Conservation (phyloP, 2,113 vertebrate genomes). For the Spea bombifrons region DNA sequence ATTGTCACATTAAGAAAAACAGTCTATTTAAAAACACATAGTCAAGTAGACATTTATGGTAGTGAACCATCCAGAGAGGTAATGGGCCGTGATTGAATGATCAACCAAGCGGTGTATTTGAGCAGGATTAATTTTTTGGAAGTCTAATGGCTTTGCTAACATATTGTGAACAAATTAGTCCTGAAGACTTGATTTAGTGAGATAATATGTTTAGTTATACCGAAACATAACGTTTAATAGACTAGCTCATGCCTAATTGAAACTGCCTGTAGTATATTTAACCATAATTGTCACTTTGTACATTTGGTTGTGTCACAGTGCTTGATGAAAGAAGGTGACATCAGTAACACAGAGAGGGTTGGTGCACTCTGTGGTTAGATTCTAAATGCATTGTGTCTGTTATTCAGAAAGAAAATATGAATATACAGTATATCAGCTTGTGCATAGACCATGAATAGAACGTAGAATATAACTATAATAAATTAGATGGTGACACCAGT, state of each 20-base stretch:
- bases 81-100: constrained; percentile 37
- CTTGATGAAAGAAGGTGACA: background rate
- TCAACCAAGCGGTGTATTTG: constrained; percentile 21
- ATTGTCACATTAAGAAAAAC: constrained; percentile 20
- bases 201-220: constrained; percentile 28
- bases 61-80: constrained; percentile 15
- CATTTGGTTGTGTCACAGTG: too few relatives aligned
- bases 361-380: too few relatives aligned
- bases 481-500: too few relatives aligned
- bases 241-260: constrained; percentile 12
- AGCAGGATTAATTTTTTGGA: constrained; percentile 37
- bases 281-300: constrained; percentile 4
- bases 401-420: too few relatives aligned
- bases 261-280: constrained; percentile 5
- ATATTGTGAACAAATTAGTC: constrained; percentile 15
- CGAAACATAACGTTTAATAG: constrained; percentile 21
- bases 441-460: too few relatives aligned
- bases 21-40: constrained; percentile 28
- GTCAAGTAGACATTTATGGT: constrained; percentile 13
- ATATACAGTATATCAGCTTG: too few relatives aligned
- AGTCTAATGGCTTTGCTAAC: background rate
- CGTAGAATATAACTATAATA: too few relatives aligned
- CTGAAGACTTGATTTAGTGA: constrained; percentile 2
- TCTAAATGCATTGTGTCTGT: too few relatives aligned
- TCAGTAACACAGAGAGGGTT: background rate